Evolutionary conservation across 2,888 invertebrate genomes (phyloP).

Genomic region (Hedya salicella): DNA sequence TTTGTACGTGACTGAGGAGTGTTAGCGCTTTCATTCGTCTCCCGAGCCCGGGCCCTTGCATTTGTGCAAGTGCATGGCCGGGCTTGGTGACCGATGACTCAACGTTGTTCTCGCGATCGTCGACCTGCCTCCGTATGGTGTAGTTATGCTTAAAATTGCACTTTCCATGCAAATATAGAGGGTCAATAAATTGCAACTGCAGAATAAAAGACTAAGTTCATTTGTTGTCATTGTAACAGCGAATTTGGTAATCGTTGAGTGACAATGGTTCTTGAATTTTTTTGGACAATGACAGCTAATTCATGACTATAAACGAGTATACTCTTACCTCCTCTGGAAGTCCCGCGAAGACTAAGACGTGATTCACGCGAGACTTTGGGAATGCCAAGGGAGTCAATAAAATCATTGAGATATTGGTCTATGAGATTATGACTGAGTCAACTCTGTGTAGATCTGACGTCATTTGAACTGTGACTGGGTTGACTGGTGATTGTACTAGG

Average conservation of each 20-base stretch:
- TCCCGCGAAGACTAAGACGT: not conserved
- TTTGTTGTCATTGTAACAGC: conserved; percentile 4
- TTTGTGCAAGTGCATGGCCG: conserved; percentile 46
- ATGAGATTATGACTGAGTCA: conserved; percentile 62
- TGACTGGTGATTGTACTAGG: conserved; percentile 51
- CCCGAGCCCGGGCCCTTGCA: conserved; percentile 46
- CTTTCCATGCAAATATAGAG: conserved; percentile 41
- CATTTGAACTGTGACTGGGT: conserved; percentile 58
- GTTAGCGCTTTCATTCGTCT: conserved; percentile 57
- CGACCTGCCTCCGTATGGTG: conserved; percentile 70
- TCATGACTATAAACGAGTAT: not conserved
- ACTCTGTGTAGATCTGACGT: conserved; percentile 62
- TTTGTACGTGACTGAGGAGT: conserved; percentile 56
- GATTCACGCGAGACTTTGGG: conserved; percentile 15
- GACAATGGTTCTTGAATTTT: not conserved
- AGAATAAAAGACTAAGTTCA: not conserved
- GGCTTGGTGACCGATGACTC: conserved; percentile 64
- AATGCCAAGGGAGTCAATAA: conserved; percentile 16
- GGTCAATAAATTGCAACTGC: conserved; percentile 10
- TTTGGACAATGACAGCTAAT: not conserved
- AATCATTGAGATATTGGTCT: conserved; percentile 16
- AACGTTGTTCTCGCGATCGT: conserved; percentile 68
- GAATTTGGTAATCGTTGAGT: conserved; percentile 4
- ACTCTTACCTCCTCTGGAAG: not conserved
- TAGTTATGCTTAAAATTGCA: conserved; percentile 61